phyloP scores from a whole-genome alignment of 2,113 vertebrate species.

The Onychorhynchus coronatus region DNA sequence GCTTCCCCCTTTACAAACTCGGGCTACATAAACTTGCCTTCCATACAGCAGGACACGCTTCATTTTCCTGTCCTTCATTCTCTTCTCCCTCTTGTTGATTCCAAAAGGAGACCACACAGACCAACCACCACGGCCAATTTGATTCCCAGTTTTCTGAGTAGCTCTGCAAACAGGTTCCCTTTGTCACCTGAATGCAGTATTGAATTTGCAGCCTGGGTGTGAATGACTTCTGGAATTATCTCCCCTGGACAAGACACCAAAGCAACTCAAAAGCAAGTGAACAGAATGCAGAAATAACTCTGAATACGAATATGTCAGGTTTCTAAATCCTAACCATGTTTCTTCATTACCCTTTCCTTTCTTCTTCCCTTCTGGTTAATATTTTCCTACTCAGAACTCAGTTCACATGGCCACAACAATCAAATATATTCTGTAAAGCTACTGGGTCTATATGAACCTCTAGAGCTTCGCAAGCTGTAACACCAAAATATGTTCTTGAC shows the following conservation, averaged over 20 bases:
- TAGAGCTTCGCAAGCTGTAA: background rate
- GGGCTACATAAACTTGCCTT: slow-evolving; percentile 12
- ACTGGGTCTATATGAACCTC: background rate
- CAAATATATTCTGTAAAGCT: background rate
- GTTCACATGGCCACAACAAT: background rate
- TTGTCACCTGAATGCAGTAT: slow-evolving; percentile 1
- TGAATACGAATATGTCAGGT: background rate
- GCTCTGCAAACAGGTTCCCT: slow-evolving; percentile 12
- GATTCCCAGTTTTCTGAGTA: slow-evolving; percentile 37
- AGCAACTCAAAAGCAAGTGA: slow-evolving; percentile 37
- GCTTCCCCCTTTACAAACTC: background rate
- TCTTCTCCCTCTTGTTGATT: background rate
- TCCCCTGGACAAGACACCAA: slow-evolving; percentile 27
- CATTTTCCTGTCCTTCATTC: slow-evolving; percentile 1
- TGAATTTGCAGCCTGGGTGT: background rate
- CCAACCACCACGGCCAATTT: slow-evolving; percentile 19
- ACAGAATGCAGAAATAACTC: slow-evolving; percentile 33
- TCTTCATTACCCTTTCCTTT: background rate
- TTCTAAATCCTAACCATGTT: slow-evolving; percentile 26
- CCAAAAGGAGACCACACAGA: slow-evolving; percentile 5
- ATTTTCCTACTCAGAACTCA: background rate
- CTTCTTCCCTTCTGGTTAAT: slow-evolving; percentile 1
- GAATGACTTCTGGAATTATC: slow-evolving; percentile 40
- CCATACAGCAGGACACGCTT: background rate
- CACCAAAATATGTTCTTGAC: background rate